Conservation (phyloP, 2,797 vertebrate species). For the Urocyon cinereoargenteus region DNA sequence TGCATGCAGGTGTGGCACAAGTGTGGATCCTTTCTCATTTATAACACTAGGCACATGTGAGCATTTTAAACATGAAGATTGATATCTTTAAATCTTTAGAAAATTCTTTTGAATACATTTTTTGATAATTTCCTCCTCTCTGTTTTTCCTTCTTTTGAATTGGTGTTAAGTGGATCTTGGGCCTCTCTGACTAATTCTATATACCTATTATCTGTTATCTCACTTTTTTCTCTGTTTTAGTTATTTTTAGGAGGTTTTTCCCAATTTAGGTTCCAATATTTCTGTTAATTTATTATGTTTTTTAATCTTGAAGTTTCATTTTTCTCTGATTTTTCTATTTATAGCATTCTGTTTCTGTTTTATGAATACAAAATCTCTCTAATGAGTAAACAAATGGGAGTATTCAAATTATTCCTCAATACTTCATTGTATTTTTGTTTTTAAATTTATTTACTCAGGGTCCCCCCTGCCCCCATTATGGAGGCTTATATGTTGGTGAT, state of each 20-base stretch:
- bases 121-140: not conserved
- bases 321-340: not conserved
- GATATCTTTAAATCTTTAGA: not conserved
- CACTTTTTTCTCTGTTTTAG: not conserved
- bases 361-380: not conserved
- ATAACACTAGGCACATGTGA: not conserved
- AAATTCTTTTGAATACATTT: not conserved
- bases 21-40: not conserved
- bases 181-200: not conserved
- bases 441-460: not conserved
- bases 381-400: not conserved
- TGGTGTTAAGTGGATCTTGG: not conserved
- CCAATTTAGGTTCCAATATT: not conserved
- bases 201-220: not conserved
- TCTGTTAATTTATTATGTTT: conserved; percentile 22
- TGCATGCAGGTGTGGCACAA: not conserved
- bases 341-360: not conserved
- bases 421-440: not conserved
- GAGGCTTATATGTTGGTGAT: not conserved
- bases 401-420: conserved; percentile 4
- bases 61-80: not conserved
- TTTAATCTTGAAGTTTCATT: not conserved
- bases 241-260: conserved; percentile 16
- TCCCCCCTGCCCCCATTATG: not conserved
- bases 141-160: not conserved